A percentile compares a stretch with the other conserved stretches of the same genome.
Conservation (phyloP, 1,140 invertebrate genomes). For the Ooceraea biroi region DNA sequence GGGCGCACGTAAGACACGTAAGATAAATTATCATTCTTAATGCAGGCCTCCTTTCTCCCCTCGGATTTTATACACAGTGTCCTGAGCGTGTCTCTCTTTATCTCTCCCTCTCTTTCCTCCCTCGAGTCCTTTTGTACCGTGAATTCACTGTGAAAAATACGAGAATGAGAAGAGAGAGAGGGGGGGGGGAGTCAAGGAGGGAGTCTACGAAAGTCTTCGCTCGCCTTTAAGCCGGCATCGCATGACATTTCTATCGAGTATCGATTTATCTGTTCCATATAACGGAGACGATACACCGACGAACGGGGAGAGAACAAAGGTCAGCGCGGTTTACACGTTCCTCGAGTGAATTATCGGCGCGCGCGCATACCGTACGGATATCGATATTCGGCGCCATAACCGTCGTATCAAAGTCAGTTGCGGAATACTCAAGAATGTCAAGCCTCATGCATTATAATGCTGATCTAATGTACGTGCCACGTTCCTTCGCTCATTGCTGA, state of each 20-base stretch:
- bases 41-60: conserved; percentile 33
- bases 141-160: conserved; percentile 51
- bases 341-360: conserved; percentile 39
- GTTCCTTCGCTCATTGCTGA: conserved; percentile 56
- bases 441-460: conserved; percentile 46
- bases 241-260: conserved; percentile 62
- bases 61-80: neutral
- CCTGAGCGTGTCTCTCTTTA: neutral
- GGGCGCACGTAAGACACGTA: conserved; percentile 61
- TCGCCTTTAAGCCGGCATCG: conserved; percentile 60
- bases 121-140: conserved; percentile 45
- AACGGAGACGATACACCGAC: conserved; percentile 42
- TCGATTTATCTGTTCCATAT: conserved; percentile 48
- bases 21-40: conserved; percentile 64
- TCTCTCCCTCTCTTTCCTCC: neutral
- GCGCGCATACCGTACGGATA: conserved; percentile 25
- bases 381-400: conserved; percentile 57
- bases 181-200: neutral
- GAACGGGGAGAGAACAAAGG: conserved; percentile 48
- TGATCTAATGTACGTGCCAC: conserved; percentile 52
- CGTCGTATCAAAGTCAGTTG: conserved; percentile 57
- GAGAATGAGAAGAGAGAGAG: conserved; percentile 6
- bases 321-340: conserved; percentile 57
- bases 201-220: conserved; percentile 31
- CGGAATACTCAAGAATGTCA: conserved; percentile 57